These are phyloP conservation scores for Mesorhabditis sp. DNA, from an alignment of 2,888 invertebrate species.

Conservation along the genomic window DNA sequence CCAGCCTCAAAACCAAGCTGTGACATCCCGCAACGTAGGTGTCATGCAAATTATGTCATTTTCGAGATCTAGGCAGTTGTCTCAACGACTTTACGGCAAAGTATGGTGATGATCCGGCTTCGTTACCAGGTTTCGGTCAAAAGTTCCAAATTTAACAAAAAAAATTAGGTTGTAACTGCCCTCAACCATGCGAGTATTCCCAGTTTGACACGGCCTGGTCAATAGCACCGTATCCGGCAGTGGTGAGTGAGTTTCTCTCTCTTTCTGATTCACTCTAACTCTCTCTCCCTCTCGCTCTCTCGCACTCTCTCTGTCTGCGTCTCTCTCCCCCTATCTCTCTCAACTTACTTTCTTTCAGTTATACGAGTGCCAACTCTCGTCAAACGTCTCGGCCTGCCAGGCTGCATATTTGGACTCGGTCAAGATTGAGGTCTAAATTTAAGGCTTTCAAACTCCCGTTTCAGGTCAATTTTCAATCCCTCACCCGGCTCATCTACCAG, in stretches of 20 bases:
- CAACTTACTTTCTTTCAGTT: neutral
- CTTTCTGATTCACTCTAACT: too few relatives aligned
- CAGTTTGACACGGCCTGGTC: constrained; percentile 1
- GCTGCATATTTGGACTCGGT: neutral
- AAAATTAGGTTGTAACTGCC: neutral
- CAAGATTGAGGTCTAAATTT: constrained; percentile 1
- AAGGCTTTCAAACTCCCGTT: neutral
- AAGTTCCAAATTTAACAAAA: too few relatives aligned
- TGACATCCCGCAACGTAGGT: constrained; percentile 4
- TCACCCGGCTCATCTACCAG: neutral
- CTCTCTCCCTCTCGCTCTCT: too few relatives aligned
- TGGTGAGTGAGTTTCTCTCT: neutral
- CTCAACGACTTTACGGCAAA: neutral
- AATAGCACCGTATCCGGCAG: neutral
- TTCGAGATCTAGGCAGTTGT: neutral
- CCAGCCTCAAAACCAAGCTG: constrained; percentile 11
- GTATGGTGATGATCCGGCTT: constrained; percentile 3
- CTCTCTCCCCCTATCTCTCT: too few relatives aligned
- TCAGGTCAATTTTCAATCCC: neutral
- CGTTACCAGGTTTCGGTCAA: neutral
- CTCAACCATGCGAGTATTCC: neutral
- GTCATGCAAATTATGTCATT: neutral
- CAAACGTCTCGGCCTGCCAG: neutral
- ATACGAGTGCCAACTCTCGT: neutral
- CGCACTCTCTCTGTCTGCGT: too few relatives aligned